A percentile compares a stretch with the other conserved stretches of the same genome.
phyloP scores from a whole-genome alignment of 2,888 invertebrate species.

The Schizaphis graminum region DNA sequence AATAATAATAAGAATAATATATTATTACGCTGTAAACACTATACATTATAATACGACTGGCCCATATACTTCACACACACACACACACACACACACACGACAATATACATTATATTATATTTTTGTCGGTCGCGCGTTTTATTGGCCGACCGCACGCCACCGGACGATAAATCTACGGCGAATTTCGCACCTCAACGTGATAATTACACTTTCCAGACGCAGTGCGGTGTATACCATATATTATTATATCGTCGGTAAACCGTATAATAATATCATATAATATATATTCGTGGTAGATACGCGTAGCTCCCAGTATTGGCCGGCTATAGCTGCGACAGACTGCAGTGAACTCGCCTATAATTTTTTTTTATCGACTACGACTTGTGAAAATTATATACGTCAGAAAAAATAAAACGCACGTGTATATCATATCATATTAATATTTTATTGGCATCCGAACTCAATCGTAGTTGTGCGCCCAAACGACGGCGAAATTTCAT shows the following conservation, averaged over 20 bases:
- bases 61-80: background rate
- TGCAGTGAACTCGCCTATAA: background rate
- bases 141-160: background rate
- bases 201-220: background rate
- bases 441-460: background rate
- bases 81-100: background rate
- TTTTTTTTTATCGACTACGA: background rate
- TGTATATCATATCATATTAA: background rate
- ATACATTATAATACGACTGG: background rate
- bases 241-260: background rate
- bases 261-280: background rate
- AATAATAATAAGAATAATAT: background rate
- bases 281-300: background rate
- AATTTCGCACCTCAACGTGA: constrained; percentile 26
- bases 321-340: background rate
- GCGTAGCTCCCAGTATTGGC: background rate
- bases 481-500: background rate
- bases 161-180: constrained; percentile 1
- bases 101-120: background rate
- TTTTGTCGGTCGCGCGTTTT: background rate
- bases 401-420: background rate
- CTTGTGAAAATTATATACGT: background rate
- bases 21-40: background rate
- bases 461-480: background rate
- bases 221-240: background rate